These are phyloP conservation scores for Haliclystus octoradiatus DNA, from an alignment of 30 jellyfish, hydroid and myxozoan genomes.

Conservation along the genomic window DNA sequence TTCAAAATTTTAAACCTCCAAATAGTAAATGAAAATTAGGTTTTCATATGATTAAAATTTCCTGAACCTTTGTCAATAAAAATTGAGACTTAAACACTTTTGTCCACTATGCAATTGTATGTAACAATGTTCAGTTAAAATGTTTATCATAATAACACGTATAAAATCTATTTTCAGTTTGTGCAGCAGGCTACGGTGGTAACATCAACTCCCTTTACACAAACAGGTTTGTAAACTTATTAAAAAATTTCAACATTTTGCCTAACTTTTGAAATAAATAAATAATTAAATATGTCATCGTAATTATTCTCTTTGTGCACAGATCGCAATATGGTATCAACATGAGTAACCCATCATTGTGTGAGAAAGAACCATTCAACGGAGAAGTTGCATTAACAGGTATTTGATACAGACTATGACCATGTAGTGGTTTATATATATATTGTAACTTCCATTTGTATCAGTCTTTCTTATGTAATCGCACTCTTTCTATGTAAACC, in stretches of 20 bases:
- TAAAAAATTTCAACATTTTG: background rate
- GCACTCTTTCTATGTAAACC: too few relatives aligned
- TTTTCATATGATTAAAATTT: too few relatives aligned
- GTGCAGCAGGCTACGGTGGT: conserved; percentile 64
- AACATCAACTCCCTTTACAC: conserved; percentile 48
- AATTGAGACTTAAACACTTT: too few relatives aligned
- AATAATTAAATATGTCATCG: background rate
- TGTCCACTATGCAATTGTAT: too few relatives aligned
- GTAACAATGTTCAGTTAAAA: too few relatives aligned
- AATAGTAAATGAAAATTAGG: too few relatives aligned
- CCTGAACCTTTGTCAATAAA: too few relatives aligned
- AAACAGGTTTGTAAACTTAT: conserved; percentile 26
- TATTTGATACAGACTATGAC: too few relatives aligned
- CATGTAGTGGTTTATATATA: too few relatives aligned
- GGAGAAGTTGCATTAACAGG: conserved; percentile 74
- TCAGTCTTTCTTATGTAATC: too few relatives aligned
- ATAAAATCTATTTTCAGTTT: conserved; percentile 30
- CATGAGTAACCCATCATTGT: conserved; percentile 56
- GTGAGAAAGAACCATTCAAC: conserved; percentile 33
- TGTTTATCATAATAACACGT: background rate
- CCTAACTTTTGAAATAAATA: background rate
- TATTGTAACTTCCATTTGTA: too few relatives aligned
- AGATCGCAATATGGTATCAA: conserved; percentile 60
- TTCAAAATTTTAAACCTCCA: too few relatives aligned
- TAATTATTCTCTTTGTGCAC: background rate